These are phyloP conservation scores for Perca schrenkii DNA, from an alignment of 2,113 vertebrate species.

Conservation along the genomic window DNA sequence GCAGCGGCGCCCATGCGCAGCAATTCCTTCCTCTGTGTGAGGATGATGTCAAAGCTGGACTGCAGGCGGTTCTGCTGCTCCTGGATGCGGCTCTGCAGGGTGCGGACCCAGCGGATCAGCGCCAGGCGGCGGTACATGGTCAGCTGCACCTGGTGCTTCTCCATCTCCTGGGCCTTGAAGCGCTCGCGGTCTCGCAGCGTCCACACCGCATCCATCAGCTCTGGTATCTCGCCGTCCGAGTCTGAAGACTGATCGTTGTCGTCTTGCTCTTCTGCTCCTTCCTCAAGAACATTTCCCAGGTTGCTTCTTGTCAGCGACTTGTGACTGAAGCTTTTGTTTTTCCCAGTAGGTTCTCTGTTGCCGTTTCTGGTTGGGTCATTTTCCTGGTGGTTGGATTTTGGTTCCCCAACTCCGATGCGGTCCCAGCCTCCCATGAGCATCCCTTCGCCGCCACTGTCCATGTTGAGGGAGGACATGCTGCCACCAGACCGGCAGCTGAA, in stretches of 20 bases:
- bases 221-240: constrained; percentile 81
- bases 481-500: constrained; percentile 89
- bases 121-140: constrained; percentile 97
- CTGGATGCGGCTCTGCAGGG: constrained; percentile 89
- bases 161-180: constrained; percentile 96
- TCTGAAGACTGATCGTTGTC: constrained; percentile 72
- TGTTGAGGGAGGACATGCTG: constrained; percentile 85
- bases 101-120: constrained; percentile 94
- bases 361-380: not conserved
- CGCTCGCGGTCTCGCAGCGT: constrained; percentile 91
- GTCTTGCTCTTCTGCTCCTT: not conserved
- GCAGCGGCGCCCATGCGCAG: constrained; percentile 85
- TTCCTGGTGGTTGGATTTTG: constrained; percentile 31
- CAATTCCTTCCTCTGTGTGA: constrained; percentile 95
- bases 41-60: constrained; percentile 95
- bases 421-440: constrained; percentile 69
- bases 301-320: constrained; percentile 9
- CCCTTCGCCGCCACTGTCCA: constrained; percentile 75
- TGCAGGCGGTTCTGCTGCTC: constrained; percentile 96
- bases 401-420: constrained; percentile 74
- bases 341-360: not conserved
- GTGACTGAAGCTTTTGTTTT: constrained; percentile 32
- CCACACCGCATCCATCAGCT: constrained; percentile 89
- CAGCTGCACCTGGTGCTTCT: constrained; percentile 95
- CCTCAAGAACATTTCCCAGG: constrained; percentile 31